Conservation (phyloP, 2,888 invertebrate genomes). For the Xylota segnis region DNA sequence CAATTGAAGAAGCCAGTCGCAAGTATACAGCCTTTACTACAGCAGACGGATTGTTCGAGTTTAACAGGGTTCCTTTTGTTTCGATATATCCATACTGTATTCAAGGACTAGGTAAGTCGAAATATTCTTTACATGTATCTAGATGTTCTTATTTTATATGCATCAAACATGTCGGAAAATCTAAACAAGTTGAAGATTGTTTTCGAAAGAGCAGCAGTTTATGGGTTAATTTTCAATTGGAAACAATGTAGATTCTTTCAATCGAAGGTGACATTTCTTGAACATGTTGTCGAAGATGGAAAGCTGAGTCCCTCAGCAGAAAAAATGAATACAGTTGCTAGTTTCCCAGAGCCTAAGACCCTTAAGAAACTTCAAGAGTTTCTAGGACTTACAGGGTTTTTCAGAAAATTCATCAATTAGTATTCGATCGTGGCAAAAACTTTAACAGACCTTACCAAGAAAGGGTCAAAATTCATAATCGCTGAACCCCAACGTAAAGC, state of each 20-base stretch:
- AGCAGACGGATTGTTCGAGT: background rate
- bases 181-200: background rate
- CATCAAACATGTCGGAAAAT: background rate
- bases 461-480: background rate
- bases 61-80: background rate
- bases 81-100: background rate
- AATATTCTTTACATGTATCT: background rate
- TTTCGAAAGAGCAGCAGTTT: conserved; percentile 1
- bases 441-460: conserved; percentile 14
- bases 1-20: conserved; percentile 4
- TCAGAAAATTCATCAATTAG: background rate
- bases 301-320: background rate
- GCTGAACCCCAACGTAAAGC: background rate
- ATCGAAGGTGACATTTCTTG: background rate
- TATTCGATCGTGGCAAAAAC: background rate
- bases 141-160: background rate
- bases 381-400: background rate
- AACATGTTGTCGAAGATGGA: background rate
- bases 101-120: background rate
- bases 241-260: conserved; percentile 9
- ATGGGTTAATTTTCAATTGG: conserved; percentile 9
- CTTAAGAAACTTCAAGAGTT: background rate
- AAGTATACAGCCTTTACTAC: background rate
- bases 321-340: background rate
- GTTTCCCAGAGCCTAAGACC: background rate